Evolutionary conservation across 2,888 invertebrate species (phyloP), one percentile per base, ranked within the genome.

Genomic region (Parasteatoda lunata): DNA sequence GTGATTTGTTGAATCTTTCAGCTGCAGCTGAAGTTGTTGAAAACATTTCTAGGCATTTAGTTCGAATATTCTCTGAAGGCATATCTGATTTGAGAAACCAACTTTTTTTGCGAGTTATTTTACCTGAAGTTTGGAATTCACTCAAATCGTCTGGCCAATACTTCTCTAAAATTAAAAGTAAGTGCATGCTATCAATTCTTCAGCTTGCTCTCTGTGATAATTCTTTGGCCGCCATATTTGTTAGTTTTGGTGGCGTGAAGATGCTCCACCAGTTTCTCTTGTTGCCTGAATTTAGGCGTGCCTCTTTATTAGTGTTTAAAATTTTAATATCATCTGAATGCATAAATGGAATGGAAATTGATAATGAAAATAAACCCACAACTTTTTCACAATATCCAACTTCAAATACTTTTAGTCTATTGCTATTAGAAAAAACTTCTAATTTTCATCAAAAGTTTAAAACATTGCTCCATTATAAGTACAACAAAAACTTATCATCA

Each of bases 311-410:
- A 8, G 85, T 77, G 2, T 47, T 86, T 6, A 80, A 86, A 80
- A 77, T 77, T 49, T 52, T 86, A 77, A 86, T 86, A 54, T 68
- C 54, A 49, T 86, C 77, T 65, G 85, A 86, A 68, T 80, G 71
- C 59, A 65, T 70, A 8, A 49, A 49, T 11, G 49, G n/a, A 13
- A 49, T 49, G 51, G 70, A 82, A n/a, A 15, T 77, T n/a, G 82
- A 77, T 66, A 9, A 54, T 45, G 51, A 77, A 7, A 54, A 72
- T 51, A 59, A 49, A 30, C 59, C 59, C 45, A 64, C 76, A 30
- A 49, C 52, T 51, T 64, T 65, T 45, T 66, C 65, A 9, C 65
- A 66, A 15, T 9, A 54, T 5, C 85, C 85, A 5, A 76, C 85
- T 7, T 77, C 77, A 45, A 30, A 13, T n/a, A 86, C 80, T n/a